A percentile compares a stretch with the other conserved stretches of the same genome.
These are phyloP conservation scores for Eupristina koningsbergeri DNA, from an alignment of 1,140 invertebrate genomes.

Conservation along the genomic window DNA sequence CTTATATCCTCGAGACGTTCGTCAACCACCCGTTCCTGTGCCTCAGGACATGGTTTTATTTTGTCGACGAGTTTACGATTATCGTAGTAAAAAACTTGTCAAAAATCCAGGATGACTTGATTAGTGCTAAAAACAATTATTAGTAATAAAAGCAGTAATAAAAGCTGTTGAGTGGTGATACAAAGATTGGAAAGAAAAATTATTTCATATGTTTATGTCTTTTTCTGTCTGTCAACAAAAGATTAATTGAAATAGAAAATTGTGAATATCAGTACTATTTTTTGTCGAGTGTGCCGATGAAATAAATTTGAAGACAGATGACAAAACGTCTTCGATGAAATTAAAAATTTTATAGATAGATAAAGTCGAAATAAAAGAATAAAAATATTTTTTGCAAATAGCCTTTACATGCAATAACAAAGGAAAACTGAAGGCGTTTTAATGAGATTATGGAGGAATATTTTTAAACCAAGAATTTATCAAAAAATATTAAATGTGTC, in stretches of 20 bases:
- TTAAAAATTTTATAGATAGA: slow-evolving; percentile 62
- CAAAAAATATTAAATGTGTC: slow-evolving; percentile 32
- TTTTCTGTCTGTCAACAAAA: slow-evolving; percentile 49
- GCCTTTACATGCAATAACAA: slow-evolving; percentile 58
- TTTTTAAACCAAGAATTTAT: slow-evolving; percentile 50
- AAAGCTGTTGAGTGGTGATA: slow-evolving; percentile 20
- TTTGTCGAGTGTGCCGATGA: slow-evolving; percentile 20
- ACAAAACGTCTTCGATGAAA: slow-evolving; percentile 51
- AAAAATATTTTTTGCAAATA: slow-evolving; percentile 70
- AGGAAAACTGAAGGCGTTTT: neutral
- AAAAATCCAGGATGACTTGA: slow-evolving; percentile 79
- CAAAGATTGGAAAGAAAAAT: neutral
- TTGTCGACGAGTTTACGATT: slow-evolving; percentile 95
- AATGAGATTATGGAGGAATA: slow-evolving; percentile 37
- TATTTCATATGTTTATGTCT: neutral
- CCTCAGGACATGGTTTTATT: slow-evolving; percentile 92
- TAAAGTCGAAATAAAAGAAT: slow-evolving; percentile 61
- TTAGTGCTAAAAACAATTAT: slow-evolving; percentile 43
- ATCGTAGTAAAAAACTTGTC: slow-evolving; percentile 86
- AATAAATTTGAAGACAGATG: neutral
- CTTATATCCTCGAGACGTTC: slow-evolving; percentile 72
- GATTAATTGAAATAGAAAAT: slow-evolving; percentile 38
- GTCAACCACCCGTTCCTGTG: slow-evolving; percentile 82
- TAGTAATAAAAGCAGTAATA: slow-evolving; percentile 14
- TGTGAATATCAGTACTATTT: slow-evolving; percentile 32